Evolutionary conservation across 2,888 invertebrate genomes (phyloP).

Genomic region (Palloptera scutellata): DNA sequence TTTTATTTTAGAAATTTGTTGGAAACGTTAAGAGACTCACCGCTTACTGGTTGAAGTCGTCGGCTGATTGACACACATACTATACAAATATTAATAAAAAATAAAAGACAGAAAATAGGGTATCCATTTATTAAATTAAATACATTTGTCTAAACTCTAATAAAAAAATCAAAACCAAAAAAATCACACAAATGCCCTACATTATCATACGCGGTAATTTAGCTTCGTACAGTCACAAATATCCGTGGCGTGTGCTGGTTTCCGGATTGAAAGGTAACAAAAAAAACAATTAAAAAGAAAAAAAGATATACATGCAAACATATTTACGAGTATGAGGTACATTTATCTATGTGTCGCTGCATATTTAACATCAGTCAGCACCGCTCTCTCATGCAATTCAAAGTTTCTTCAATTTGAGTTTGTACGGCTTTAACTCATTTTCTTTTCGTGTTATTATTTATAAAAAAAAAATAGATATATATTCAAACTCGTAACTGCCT

Average conservation of each 20-base stretch:
- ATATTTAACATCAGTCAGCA: neutral
- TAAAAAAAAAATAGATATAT: neutral
- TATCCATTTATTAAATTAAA: neutral
- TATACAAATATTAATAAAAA: constrained; percentile 1
- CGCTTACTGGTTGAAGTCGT: neutral
- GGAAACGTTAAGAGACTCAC: neutral
- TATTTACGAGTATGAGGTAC: too few species aligned
- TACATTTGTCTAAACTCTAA: neutral
- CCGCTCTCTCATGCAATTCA: constrained; percentile 12
- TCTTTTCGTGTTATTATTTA: neutral
- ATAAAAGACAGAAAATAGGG: too few species aligned
- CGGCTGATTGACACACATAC: neutral
- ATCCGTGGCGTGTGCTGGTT: constrained; percentile 87
- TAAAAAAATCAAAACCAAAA: neutral
- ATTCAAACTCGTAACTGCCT: too few species aligned
- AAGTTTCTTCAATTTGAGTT: constrained; percentile 4
- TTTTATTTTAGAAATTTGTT: neutral
- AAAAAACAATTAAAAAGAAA: neutral
- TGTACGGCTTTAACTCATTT: constrained; percentile 6
- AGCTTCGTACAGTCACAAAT: constrained; percentile 85
- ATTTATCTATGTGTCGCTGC: neutral
- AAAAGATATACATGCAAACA: neutral
- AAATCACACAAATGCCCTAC: constrained; percentile 77
- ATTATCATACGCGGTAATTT: constrained; percentile 89
- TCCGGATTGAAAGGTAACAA: constrained; percentile 82